phyloP scores from a whole-genome alignment of 2,797 vertebrate species.

The Decapterus maruadsi region DNA sequence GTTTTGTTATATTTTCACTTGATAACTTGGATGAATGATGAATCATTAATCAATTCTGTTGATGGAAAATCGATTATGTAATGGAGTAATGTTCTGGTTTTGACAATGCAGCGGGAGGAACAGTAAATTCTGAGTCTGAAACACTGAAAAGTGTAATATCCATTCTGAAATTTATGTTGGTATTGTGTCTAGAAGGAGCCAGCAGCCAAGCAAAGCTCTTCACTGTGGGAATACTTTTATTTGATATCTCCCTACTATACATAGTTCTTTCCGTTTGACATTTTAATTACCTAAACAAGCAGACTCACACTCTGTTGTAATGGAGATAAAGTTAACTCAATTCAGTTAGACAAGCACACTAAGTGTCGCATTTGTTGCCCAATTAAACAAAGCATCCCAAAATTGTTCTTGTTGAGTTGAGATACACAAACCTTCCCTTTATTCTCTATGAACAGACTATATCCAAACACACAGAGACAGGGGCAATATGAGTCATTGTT shows the following conservation, averaged over 20 bases:
- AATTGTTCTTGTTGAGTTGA: neutral
- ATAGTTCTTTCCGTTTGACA: neutral
- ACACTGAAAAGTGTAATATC: neutral
- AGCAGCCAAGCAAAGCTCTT: neutral
- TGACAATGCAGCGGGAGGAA: neutral
- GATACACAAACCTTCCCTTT: neutral
- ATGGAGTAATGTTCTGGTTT: neutral
- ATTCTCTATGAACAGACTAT: neutral
- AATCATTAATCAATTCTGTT: neutral
- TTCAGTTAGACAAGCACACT: neutral
- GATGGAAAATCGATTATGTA: neutral
- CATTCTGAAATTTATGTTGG: neutral
- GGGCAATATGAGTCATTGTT: too few species aligned
- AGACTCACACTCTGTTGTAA: neutral
- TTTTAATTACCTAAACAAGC: neutral
- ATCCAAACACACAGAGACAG: neutral
- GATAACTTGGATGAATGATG: neutral
- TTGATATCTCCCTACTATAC: constrained; percentile 1
- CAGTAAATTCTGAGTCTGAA: neutral
- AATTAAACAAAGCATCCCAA: neutral
- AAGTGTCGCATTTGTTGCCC: neutral
- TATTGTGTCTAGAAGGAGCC: neutral
- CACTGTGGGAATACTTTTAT: neutral
- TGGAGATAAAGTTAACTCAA: neutral
- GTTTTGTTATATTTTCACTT: neutral